Evolutionary conservation across 2,888 invertebrate species (phyloP), one percentile per base, ranked within the genome.

Genomic region (Amiota minor): DNA sequence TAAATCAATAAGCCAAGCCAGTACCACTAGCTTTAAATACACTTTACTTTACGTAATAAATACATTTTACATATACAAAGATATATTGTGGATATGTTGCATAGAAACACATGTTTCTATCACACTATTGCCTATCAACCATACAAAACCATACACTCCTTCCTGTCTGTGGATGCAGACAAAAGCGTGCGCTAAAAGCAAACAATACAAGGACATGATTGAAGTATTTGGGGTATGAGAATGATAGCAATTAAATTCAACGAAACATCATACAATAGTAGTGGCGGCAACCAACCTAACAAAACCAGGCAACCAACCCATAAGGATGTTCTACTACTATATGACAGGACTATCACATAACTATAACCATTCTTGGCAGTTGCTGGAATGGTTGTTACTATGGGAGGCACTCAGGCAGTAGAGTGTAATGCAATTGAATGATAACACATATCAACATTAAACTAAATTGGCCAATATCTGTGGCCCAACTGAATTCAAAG

Each of bases 381-480:
- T 20, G 20, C 16, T 20, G n/a, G 11, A n/a, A 59, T 59, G 11
- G 59, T 20, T 20, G 20, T 10, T 20, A 1, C 23, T n/a, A 50
- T 23, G n/a, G 23, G 53, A 9, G 50, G 16, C 23, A 23, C 20
- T 14, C 16, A 20, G 50, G 23, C 35, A 50, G 67, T 50, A 18
- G 67, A 16, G 14, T 9, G 18, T 12, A 68, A 68, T 68, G 67
- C 67, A 68, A 68, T 68, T 68, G 67, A 68, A 68, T 68, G 67
- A 68, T 68, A 68, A 68, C 67, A 68, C 67, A 68, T 68, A 53
- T 68, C 67, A 68, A 68, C 67, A 68, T 68, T 68, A 68, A 68
- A 68, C 67, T 68, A 68, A 68, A 68, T 68, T 68, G 67, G 67
- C 67, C 35, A 50, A 68, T 53, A 53, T 50, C 67, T 68, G 67